Base-by-base conservation (phyloP, 53 echinoderm and acorn worm species). In the Patiria pectinifera region DNA sequence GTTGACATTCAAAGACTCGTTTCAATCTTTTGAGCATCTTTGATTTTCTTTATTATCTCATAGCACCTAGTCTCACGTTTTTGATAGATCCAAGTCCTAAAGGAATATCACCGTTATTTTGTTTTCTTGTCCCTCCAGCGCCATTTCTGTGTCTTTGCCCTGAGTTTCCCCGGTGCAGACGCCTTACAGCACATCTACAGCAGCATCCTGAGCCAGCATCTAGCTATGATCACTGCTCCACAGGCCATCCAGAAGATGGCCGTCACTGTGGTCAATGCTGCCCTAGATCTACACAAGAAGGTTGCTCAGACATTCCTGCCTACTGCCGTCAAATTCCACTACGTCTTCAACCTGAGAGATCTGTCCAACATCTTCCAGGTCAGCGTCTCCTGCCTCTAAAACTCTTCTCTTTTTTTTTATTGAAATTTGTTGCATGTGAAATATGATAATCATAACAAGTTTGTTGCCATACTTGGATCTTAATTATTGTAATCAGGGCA, bases 361-460 rank as follows among this genome's bases (percentile, higher is more conserved):
- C 82, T 99, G n/a, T 97, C 97, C 6, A 99, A 99, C 60, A 92
- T 99, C 80, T 99, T 99, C 93, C 99, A 99, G 99, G 99, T 98
- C 47, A 23, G 16, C 22, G 2, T 53, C 8, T 53, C 8, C 53
- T 53, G 53, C 53, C 8, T 53, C 53, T 53, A 53, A 53, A 53
- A 53, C 53, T 53, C 53, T 53, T 35, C 35, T 35, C n/a, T 35
- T 35, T 35, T 35, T 35, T 35, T 35, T 35, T 35, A 35, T 35
- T 35, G 35, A 35, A 35, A 35, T 35, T 53, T 53, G 6, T 53
- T 53, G 53, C 5, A 53, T 53, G 53, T 53, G 53, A 53, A 53
- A 5, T 53, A 8, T 53, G 53, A 53, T 53, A 35, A 35, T 35
- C 35, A 35, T 35, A 35, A 35, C 35, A 35, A 35, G 0, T 35